Evolutionary conservation across 2,113 vertebrate genomes (phyloP).

Genomic region (Notarius lentiginosus): DNA sequence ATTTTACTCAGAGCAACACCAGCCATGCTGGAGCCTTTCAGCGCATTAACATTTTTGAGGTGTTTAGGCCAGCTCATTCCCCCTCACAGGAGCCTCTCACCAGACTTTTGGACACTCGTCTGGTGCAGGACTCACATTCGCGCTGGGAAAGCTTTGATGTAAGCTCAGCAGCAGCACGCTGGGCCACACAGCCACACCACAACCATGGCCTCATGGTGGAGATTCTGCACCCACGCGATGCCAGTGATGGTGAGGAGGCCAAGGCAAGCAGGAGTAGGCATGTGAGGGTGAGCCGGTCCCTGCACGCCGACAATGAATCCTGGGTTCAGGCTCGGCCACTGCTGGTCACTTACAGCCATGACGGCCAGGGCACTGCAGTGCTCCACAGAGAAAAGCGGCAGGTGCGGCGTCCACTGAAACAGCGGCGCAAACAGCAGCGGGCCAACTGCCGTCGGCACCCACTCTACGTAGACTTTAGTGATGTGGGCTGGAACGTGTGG

Average conservation of each 20-base stretch:
- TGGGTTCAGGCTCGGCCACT: conserved; percentile 91
- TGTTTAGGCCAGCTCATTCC: conserved; percentile 81
- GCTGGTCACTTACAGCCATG: conserved; percentile 93
- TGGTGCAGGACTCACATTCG: conserved; percentile 90
- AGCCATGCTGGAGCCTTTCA: conserved; percentile 78
- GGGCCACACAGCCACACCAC: conserved; percentile 85
- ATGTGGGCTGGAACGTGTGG: conserved; percentile 99
- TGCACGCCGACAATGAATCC: conserved; percentile 86
- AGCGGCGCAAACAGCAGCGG: conserved; percentile 85
- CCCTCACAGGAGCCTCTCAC: conserved; percentile 78
- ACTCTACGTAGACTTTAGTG: conserved; percentile 97
- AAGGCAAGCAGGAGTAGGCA: conserved; percentile 79
- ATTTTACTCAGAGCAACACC: conserved; percentile 65
- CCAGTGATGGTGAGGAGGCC: conserved; percentile 71
- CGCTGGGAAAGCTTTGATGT: conserved; percentile 98
- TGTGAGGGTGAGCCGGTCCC: conserved; percentile 92
- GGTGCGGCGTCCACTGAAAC: conserved; percentile 70
- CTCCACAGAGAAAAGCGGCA: conserved; percentile 88
- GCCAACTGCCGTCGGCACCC: conserved; percentile 92
- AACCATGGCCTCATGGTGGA: conserved; percentile 96
- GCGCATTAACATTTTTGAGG: conserved; percentile 98
- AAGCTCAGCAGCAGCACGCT: conserved; percentile 87
- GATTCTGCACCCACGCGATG: conserved; percentile 83
- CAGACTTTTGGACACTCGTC: conserved; percentile 93
- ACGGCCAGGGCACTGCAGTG: conserved; percentile 92